These are phyloP conservation scores for Trididemnum nubilum DNA, from an alignment of 23 tunicate genomes.

Conservation along the genomic window DNA sequence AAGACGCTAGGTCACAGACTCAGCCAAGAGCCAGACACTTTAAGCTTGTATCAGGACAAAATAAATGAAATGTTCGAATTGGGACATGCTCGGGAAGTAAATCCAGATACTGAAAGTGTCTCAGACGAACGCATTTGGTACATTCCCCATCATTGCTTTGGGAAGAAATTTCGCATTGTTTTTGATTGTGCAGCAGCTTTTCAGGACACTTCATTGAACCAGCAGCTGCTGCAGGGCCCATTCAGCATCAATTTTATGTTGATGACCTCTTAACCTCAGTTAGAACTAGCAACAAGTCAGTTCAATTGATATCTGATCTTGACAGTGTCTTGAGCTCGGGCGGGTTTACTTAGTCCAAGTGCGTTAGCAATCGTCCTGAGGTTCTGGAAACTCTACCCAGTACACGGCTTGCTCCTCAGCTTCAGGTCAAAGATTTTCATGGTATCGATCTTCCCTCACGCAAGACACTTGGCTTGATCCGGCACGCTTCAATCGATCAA, in stretches of 20 bases:
- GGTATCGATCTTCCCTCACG: background rate
- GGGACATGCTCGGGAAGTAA: background rate
- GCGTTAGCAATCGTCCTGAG: background rate
- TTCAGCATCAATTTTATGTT: background rate
- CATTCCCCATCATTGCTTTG: conserved; percentile 41
- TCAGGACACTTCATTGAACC: conserved; percentile 22
- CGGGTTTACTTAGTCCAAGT: conserved; percentile 9
- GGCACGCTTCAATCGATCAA: conserved; percentile 6
- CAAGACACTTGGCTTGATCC: background rate
- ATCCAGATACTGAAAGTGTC: too few relatives aligned
- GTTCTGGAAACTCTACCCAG: background rate
- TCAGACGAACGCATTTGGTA: background rate
- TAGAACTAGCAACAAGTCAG: background rate
- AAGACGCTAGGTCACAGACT: background rate
- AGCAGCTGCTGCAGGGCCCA: conserved; percentile 29
- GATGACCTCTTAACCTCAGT: background rate
- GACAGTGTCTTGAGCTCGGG: background rate
- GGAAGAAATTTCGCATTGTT: conserved; percentile 30
- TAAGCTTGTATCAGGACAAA: conserved; percentile 9
- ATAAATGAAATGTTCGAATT: background rate
- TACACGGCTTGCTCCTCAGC: background rate
- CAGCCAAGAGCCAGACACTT: background rate
- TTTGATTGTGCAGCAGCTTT: conserved; percentile 19
- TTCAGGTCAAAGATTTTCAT: background rate
- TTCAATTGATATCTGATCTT: background rate